Conservation (phyloP, 2,888 invertebrate species). For the Athalia rosae region DNA sequence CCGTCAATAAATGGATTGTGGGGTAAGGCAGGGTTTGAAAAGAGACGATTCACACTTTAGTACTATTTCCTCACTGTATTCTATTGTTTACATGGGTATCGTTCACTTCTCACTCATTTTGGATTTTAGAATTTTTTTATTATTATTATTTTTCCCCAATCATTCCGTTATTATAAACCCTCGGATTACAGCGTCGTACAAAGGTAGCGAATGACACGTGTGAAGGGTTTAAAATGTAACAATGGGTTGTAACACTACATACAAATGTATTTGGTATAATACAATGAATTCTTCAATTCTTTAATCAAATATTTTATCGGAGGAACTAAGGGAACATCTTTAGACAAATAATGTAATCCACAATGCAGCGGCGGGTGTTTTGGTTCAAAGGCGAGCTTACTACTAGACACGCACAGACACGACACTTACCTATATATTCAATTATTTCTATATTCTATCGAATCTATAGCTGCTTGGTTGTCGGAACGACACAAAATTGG, state of each 20-base stretch:
- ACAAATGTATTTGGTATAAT: conserved; percentile 31
- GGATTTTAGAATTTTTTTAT: conserved; percentile 1
- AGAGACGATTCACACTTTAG: conserved; percentile 32
- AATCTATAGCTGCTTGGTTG: conserved; percentile 44
- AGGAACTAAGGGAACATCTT: conserved; percentile 11
- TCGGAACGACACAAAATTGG: conserved; percentile 47
- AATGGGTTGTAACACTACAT: conserved; percentile 32
- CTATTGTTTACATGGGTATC: conserved; percentile 27
- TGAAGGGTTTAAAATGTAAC: neutral
- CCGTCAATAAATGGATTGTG: conserved; percentile 16
- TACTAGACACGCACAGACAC: conserved; percentile 43
- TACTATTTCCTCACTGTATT: conserved; percentile 37
- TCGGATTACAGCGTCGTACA: conserved; percentile 7
- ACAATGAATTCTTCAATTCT: conserved; percentile 6
- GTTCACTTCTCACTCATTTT: neutral
- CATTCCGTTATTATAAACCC: neutral
- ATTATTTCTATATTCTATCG: conserved; percentile 32
- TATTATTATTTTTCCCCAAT: neutral
- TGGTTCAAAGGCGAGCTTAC: conserved; percentile 46
- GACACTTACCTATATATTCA: conserved; percentile 43
- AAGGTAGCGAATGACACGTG: conserved; percentile 37
- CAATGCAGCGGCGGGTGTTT: conserved; percentile 42
- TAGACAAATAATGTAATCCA: conserved; percentile 29
- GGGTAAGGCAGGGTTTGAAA: conserved; percentile 19
- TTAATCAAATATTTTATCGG: conserved; percentile 13